Percentiles rank a stretch among this genome's conserved stretches.
Conservation (phyloP, 1,140 invertebrate genomes). For the Bombus polaris region DNA sequence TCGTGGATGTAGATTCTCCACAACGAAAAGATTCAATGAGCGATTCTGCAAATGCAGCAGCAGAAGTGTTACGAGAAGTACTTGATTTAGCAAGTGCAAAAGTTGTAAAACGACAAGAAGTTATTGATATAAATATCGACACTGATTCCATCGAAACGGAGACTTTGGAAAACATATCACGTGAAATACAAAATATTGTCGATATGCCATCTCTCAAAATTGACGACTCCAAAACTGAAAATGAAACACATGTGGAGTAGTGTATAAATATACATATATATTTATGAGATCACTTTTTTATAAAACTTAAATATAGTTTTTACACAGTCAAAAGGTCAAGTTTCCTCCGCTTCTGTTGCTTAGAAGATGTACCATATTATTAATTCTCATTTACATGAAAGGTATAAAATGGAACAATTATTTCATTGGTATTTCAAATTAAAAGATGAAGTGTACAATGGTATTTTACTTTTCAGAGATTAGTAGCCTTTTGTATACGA, state of each 20-base stretch:
- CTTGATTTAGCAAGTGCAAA: conserved; percentile 60
- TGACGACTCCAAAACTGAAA: conserved; percentile 24
- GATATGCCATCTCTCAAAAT: conserved; percentile 71
- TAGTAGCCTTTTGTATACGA: neutral
- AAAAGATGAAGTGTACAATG: neutral
- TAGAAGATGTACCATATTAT: neutral
- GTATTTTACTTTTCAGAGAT: neutral
- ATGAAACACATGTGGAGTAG: neutral
- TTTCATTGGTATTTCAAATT: neutral
- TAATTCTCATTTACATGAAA: too few relatives aligned
- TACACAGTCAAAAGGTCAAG: neutral
- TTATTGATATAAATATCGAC: conserved; percentile 11
- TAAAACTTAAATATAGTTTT: neutral
- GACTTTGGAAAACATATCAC: conserved; percentile 65
- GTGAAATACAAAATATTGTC: conserved; percentile 65
- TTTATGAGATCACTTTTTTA: neutral
- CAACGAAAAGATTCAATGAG: neutral
- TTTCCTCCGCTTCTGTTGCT: neutral
- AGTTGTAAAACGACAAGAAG: conserved; percentile 44
- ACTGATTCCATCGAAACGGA: conserved; percentile 35
- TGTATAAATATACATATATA: neutral
- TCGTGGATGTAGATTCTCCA: neutral
- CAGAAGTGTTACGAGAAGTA: conserved; percentile 62
- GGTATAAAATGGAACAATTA: neutral
- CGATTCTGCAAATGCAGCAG: conserved; percentile 38